Base-by-base conservation (phyloP, 2,113 vertebrate genomes). In the Xiphophorus couchianus region DNA sequence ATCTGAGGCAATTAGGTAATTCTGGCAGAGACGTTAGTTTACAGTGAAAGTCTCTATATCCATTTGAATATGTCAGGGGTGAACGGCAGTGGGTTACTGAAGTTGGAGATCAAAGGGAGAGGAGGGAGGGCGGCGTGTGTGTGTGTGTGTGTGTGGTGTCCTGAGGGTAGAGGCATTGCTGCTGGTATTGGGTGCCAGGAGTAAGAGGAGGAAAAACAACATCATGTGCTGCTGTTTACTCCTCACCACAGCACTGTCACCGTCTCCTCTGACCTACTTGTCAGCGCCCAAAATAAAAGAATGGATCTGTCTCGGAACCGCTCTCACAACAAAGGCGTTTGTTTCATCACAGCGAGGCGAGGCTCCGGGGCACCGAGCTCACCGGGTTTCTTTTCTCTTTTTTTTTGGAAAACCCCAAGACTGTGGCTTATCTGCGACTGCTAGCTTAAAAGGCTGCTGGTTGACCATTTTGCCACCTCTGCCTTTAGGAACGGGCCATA, bases 211-310 rank as follows among this genome's bases (percentile, higher is more conserved):
- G 51, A 90, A 93, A 94, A 94, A 94, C 93, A 95, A 93, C 93
- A 94, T 94, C 94, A 95, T 94, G 94, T 93, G 94, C 89, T 90
- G 89, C 90, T 94, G 94, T 95, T 95, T 95, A 94, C 93, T 88
- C 86, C 90, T 90, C 89, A 82, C 91, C 90, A 89, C 90, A 91
- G 92, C 91, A 73, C 92, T 91, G 93, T 94, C 93, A 95, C 89
- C 90, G 87, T 90, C 91, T 91, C 92, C 86, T 90, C 89, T 94
- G 93, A 94, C 94, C 94, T 94, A 95, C 93, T 95, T 95, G 90
- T 90, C 91, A 90, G 89, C 82, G 88, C 93, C 90, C 90, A 94
- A 94, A 95, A 94, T 94, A 93, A 92, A 94, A 91, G 90, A 90
- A 91, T 91, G 89, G 90, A 90, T 91, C 90, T 67, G 89, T 94